Evolutionary conservation across 2,888 invertebrate genomes (phyloP).

Genomic region (Molorchus minor): DNA sequence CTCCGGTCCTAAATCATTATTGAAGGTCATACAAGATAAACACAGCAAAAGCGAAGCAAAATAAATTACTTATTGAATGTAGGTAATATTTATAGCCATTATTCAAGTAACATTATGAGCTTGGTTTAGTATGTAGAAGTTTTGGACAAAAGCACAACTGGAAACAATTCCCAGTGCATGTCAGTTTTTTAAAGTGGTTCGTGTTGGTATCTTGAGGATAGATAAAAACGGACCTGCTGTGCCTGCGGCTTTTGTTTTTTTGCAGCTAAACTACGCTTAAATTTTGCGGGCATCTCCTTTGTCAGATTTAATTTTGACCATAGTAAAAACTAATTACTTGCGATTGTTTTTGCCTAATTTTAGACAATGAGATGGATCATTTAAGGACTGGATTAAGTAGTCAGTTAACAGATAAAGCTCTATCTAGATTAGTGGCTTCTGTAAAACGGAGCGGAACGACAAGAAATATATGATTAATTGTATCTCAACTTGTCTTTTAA

Average conservation of each 20-base stretch:
- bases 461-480: conserved; percentile 60
- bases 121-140: no score
- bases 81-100: no score
- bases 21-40: no score
- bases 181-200: not conserved
- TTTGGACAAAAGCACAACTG: not conserved
- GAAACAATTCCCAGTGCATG: not conserved
- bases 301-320: conserved; percentile 29
- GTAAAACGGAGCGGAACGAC: conserved; percentile 49
- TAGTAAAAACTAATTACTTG: conserved; percentile 32
- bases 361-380: conserved; percentile 41
- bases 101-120: no score
- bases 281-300: conserved; percentile 10
- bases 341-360: conserved; percentile 30
- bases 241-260: not conserved
- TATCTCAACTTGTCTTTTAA: conserved; percentile 47
- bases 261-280: conserved; percentile 7
- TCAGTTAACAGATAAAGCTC: conserved; percentile 56
- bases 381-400: conserved; percentile 55
- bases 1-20: no score
- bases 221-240: not conserved
- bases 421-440: conserved; percentile 54
- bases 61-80: no score
- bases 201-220: not conserved
- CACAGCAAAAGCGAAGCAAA: no score